Base-by-base conservation (phyloP, 2,797 vertebrate genomes). In the Taenioides sp. region DNA sequence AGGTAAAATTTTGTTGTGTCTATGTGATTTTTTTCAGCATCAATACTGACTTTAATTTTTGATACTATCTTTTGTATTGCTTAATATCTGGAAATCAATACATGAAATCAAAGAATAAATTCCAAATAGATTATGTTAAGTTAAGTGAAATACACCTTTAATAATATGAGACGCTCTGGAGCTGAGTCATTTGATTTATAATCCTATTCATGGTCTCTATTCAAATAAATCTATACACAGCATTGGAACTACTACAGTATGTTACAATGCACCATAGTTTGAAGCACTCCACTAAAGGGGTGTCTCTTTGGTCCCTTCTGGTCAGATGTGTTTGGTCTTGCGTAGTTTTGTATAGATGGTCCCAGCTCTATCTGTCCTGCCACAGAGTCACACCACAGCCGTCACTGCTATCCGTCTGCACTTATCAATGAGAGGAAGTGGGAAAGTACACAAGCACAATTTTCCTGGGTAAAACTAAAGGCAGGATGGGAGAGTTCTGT, bases 401-500 rank as follows among this genome's bases (percentile, higher is more conserved):
- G 80, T 90, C 88, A 92, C 87, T 87, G 80, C 87, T 85, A 85
- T 87, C 88, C 77, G 76, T 86, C 77, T 86, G 59, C 81, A 76
- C 80, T 92, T 92, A 92, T 92, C 91, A 88, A 77, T 82, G 74
- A 84, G 80, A 91, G 91, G 91, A 93, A 92, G 74, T 84, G 81
- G 91, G 91, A 90, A 93, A 92, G 90, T 88, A 77, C 87, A 87
- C 82, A 80, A 84, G 78, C 65, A 54, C 49, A 88, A 83, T 80
- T 81, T 90, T 86, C 82, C 82, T 69, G 64, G 78, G 80, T 85
- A 76, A 80, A 87, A 80, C 65, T 5, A 0, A 25, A 65, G 61
- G 59, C 59, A 17, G 69, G 66, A 82, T 65, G 72, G 28, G 75
- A 28, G n/a, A 14, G 64, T 28, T 66, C 25, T 52, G 67, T 22